Conservation (phyloP, 2,797 vertebrate species). For the Tolypeutes matacus region DNA sequence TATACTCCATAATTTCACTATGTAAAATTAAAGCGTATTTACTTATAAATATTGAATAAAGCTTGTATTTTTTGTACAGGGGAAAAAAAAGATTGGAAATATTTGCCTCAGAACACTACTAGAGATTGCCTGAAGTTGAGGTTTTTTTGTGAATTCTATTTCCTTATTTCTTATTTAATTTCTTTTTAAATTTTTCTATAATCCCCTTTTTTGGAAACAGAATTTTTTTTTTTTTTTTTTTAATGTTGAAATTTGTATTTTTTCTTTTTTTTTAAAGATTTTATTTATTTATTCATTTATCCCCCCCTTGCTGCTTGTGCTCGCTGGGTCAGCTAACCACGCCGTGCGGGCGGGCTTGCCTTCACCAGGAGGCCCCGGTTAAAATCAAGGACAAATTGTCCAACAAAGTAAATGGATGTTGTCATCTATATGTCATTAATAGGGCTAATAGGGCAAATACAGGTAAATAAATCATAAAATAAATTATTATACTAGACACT, state of each 20-base stretch:
- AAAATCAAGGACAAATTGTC: neutral
- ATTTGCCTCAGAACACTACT: neutral
- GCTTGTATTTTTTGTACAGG: neutral
- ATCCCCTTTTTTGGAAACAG: neutral
- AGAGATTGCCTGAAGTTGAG: neutral
- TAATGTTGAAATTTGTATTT: too few relatives aligned
- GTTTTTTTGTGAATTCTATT: neutral
- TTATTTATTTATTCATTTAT: too few relatives aligned
- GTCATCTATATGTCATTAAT: neutral
- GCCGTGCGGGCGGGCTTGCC: too few relatives aligned
- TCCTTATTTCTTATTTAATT: neutral
- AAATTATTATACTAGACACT: neutral
- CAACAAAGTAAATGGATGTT: neutral
- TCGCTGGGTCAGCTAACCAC: too few relatives aligned
- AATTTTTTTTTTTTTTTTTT: too few relatives aligned
- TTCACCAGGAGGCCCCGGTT: too few relatives aligned
- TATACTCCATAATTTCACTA: neutral
- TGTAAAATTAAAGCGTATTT: neutral
- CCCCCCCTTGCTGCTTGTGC: too few relatives aligned
- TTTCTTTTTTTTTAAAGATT: too few relatives aligned
- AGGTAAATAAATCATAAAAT: neutral
- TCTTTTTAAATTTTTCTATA: neutral
- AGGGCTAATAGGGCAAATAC: neutral
- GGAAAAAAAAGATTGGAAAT: neutral
- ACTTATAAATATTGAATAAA: neutral